Base-by-base conservation (phyloP, 2,888 invertebrate species). In the Drosophila affinis region DNA sequence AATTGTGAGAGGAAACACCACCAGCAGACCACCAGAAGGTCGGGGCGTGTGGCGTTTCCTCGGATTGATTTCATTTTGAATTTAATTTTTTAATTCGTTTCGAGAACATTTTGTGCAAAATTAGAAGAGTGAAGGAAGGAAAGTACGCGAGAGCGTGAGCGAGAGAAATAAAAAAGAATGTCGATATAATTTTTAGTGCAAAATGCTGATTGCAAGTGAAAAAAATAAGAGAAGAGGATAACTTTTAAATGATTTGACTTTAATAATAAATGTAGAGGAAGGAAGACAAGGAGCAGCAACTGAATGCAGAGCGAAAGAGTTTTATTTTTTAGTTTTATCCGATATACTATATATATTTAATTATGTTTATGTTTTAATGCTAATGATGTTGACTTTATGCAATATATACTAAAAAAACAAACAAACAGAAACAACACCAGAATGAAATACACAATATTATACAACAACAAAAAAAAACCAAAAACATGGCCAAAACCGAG, bases 121-220 rank as follows among this genome's bases (percentile, higher is more conserved):
- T 52, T 14, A 39, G 14, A 39, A 39, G 39, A 53, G 51, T 44
- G 10, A 39, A 21, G 27, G 45, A 53, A 46, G 34, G 52, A 24
- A 27, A 71, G 55, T 29, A 39, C 34, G 14, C 27, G 48, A 54
- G 18, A 62, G 53, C 27, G 48, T 51, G 18, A 62, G 53, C 47
- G 39, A 70, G 58, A 62, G 45, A 62, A 52, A 54, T 79, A 73
- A 55, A 64, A 81, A 85, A 77, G 79, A 72, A 84, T 83, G 82
- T 83, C 82, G 82, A 83, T 83, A 83, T 83, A 87, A 81, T 87
- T 83, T 73, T 81, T 81, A 87, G 81, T 73, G 75, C 73, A 78
- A 67, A 49, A 44, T 48, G 48, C 62, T 62, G 52, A 53, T 74
- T 81, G 85, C 85, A 84, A 78, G 59, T 72, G 47, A 75, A 87